phyloP scores from a whole-genome alignment of 1,140 invertebrate species.

The Scaptomyza graminum region DNA sequence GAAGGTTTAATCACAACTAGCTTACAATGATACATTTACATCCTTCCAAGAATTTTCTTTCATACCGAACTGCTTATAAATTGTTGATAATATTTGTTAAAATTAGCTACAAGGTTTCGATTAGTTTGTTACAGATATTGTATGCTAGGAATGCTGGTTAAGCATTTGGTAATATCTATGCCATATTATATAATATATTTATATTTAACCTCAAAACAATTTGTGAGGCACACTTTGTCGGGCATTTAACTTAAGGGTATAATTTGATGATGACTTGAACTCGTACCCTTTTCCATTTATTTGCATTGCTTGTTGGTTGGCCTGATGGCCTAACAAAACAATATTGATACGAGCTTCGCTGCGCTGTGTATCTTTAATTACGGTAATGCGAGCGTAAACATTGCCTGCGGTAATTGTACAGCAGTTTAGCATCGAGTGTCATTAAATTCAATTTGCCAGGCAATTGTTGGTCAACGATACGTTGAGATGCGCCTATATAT shows the following conservation, averaged over 20 bases:
- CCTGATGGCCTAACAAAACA: slow-evolving; percentile 38
- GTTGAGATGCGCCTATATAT: slow-evolving; percentile 42
- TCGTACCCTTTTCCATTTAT: slow-evolving; percentile 23
- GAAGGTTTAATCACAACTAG: not conserved
- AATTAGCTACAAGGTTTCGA: not conserved
- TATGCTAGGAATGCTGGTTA: not conserved
- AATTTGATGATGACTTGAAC: not conserved
- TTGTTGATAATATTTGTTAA: no score
- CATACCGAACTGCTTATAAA: no score
- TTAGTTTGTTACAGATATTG: not conserved
- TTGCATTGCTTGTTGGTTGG: slow-evolving; percentile 26
- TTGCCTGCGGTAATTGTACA: slow-evolving; percentile 29
- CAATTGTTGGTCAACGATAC: slow-evolving; percentile 53
- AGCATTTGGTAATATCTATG: not conserved
- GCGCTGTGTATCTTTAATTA: slow-evolving; percentile 70
- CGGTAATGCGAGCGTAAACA: slow-evolving; percentile 69
- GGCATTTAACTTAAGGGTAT: slow-evolving; percentile 1
- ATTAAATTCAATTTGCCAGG: slow-evolving; percentile 67
- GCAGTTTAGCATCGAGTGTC: slow-evolving; percentile 40
- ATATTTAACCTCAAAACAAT: slow-evolving; percentile 18
- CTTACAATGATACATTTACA: not conserved
- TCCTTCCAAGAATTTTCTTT: no score
- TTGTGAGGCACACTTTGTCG: not conserved
- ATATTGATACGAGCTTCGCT: slow-evolving; percentile 27
- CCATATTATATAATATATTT: not conserved